Conservation (phyloP, 2,888 invertebrate genomes). For the Poecilus cupreus region DNA sequence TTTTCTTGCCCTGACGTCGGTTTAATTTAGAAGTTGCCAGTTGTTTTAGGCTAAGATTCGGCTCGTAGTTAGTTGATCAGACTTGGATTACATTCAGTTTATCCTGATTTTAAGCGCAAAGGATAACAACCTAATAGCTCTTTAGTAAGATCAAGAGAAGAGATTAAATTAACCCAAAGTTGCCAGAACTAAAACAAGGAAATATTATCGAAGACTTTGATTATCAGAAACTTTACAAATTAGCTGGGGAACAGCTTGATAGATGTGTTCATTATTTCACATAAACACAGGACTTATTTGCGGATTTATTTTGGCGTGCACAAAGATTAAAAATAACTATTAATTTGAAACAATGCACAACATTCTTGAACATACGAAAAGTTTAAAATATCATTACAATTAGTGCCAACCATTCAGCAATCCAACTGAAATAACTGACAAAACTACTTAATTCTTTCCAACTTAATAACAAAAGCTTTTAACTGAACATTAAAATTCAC, state of each 20-base stretch:
- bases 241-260: neutral
- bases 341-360: neutral
- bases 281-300: neutral
- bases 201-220: constrained; percentile 30
- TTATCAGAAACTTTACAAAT: constrained; percentile 24
- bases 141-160: constrained; percentile 18
- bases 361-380: neutral
- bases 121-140: constrained; percentile 38
- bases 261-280: neutral
- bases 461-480: constrained; percentile 25
- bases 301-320: no score
- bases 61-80: constrained; percentile 21
- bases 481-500: constrained; percentile 29
- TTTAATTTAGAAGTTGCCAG: constrained; percentile 28
- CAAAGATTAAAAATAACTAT: no score
- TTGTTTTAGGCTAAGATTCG: constrained; percentile 25
- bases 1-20: constrained; percentile 10
- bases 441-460: constrained; percentile 32
- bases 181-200: constrained; percentile 24
- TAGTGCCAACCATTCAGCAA: neutral
- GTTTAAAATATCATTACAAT: neutral
- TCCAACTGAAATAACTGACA: constrained; percentile 3
- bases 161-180: constrained; percentile 25
- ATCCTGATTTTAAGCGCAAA: constrained; percentile 34
- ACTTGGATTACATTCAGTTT: constrained; percentile 27